Evolutionary conservation across 2,113 vertebrate genomes (phyloP), one percentile per base, ranked within the genome.

Genomic region (Phocoena phocoena): DNA sequence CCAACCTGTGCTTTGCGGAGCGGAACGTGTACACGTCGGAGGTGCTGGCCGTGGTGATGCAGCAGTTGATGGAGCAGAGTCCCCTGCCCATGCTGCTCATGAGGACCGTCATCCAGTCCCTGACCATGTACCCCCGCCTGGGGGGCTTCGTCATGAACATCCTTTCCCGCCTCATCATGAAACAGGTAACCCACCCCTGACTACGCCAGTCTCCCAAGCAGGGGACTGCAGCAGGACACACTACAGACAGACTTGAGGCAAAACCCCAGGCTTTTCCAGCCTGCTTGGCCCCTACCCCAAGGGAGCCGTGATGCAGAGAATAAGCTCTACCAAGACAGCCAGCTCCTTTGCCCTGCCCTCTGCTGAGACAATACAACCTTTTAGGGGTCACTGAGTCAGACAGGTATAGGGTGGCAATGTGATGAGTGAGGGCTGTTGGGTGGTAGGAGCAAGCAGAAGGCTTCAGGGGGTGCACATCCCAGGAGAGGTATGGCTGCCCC

Each of bases 111-210:
- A 99, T 99, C 99, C 99, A 99, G 99, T 99, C 99, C 0, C 99
- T 99, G 94, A 99, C 99, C 97, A 99, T 99, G 99, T 99, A 99
- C 95, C 99, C 99, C 0, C 99, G 99, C 33, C 98, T 99, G 20
- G 99, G 99, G 0, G 99, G 99, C 96, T 99, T 99, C 68, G 99
- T 99, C 98, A 99, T 99, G 99, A 99, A 99, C 98, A 99, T 99
- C 98, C 99, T 99, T 65, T 98, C 99, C 33, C 99, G 99, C 8
- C 99, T 99, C 98, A 99, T 99, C 97, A 98, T 99, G 97, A 99
- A 99, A 93, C 99, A 99, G 99, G 99, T 99, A 97, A 65, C 88
- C 50, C 0, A 0, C 47, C 73, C 47, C 53, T 1, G 1, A 2
- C 12, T 12, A 0, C 26, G 62, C 38, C 13, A 2, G 23, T 1